These are phyloP conservation scores for Pterophyllum scalare DNA, from an alignment of 2,113 vertebrate species.

Conservation along the genomic window DNA sequence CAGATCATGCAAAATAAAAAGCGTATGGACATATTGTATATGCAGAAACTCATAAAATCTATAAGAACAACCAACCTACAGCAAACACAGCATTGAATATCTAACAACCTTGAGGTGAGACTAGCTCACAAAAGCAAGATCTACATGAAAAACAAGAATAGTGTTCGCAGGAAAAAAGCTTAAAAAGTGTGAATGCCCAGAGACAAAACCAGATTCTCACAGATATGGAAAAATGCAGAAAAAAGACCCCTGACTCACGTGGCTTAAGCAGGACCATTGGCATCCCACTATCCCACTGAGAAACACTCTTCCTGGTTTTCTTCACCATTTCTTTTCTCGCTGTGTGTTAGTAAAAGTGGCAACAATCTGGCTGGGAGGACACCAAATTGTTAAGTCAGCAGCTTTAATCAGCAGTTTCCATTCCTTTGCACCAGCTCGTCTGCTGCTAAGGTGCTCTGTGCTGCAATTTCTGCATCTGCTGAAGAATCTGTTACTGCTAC, in stretches of 20 bases:
- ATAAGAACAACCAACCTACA: not conserved
- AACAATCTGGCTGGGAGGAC: constrained; percentile 5
- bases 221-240: not conserved
- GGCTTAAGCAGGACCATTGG: constrained; percentile 69
- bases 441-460: constrained; percentile 20
- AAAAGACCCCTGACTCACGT: constrained; percentile 58
- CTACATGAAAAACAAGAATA: not conserved
- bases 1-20: not conserved
- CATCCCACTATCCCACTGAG: constrained; percentile 62
- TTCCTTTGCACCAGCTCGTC: constrained; percentile 33
- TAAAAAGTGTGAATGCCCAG: not conserved
- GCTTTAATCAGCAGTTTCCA: constrained; percentile 50
- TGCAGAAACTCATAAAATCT: not conserved
- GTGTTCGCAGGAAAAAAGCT: not conserved
- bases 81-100: not conserved
- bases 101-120: no score
- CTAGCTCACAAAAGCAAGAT: not conserved
- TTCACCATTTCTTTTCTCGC: constrained; percentile 58
- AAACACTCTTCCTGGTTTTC: constrained; percentile 52
- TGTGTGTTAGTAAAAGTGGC: constrained; percentile 13
- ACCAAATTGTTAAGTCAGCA: constrained; percentile 42
- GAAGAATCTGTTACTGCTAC: constrained; percentile 33
- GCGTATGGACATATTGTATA: not conserved
- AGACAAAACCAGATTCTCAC: not conserved
- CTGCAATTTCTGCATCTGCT: constrained; percentile 41